These are phyloP conservation scores for Thumatha senex DNA, from an alignment of 2,888 invertebrate species.

Conservation along the genomic window DNA sequence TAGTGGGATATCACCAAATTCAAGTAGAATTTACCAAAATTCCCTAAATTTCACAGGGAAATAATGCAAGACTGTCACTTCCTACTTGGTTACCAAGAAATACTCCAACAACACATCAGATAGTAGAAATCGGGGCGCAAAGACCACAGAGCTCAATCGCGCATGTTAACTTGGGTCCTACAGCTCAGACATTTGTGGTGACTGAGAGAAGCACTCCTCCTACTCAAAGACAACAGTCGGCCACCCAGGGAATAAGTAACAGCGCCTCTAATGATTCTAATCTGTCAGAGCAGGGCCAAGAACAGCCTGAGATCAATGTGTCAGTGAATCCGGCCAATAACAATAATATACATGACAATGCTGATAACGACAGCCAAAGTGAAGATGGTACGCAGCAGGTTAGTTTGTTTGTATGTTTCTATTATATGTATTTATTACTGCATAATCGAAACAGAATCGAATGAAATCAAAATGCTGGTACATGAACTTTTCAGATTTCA, in stretches of 20 bases:
- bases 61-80: conserved; percentile 70
- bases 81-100: conserved; percentile 74
- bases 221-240: conserved; percentile 47
- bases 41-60: conserved; percentile 53
- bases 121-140: conserved; percentile 54
- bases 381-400: conserved; percentile 77
- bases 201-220: conserved; percentile 58
- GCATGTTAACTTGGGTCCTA: conserved; percentile 61
- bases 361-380: conserved; percentile 75
- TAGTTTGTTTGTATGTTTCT: conserved; percentile 6
- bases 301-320: conserved; percentile 65
- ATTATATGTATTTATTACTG: neutral
- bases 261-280: conserved; percentile 66
- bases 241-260: conserved; percentile 52
- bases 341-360: conserved; percentile 74
- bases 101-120: conserved; percentile 63
- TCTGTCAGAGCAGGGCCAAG: conserved; percentile 56
- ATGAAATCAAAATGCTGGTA: no score
- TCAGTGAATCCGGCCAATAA: conserved; percentile 75
- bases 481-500: no score
- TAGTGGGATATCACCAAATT: neutral
- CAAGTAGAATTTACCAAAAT: neutral
- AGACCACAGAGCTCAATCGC: conserved; percentile 75
- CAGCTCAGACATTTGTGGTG: conserved; percentile 61
- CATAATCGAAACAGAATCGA: no score